These are phyloP conservation scores for Halcyon leucocephala DNA, from an alignment of 2,797 vertebrate species.

Conservation along the genomic window DNA sequence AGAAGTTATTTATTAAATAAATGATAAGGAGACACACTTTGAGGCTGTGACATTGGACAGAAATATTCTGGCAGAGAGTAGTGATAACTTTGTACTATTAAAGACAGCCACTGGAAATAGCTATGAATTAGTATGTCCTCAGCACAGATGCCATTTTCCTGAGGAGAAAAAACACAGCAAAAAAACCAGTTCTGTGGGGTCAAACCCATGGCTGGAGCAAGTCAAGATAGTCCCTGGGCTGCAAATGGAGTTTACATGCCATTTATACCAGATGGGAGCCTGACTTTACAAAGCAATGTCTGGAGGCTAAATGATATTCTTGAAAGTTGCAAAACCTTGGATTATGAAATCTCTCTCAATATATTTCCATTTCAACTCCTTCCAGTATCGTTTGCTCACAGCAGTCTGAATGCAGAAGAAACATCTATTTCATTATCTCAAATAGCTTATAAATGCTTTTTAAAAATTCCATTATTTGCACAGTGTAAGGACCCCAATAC, in stretches of 20 bases:
- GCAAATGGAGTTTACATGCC: background rate
- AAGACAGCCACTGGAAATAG: background rate
- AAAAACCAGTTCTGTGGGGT: background rate
- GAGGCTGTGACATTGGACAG: fast-evolving
- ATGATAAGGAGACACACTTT: background rate
- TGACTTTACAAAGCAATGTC: constrained; percentile 35
- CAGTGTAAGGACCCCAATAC: constrained; percentile 17
- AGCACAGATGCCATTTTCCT: background rate
- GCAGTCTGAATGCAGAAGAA: constrained; percentile 33
- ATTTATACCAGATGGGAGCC: constrained; percentile 30
- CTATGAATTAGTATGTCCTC: background rate
- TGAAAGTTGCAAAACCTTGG: constrained; percentile 63
- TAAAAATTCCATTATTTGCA: constrained; percentile 70
- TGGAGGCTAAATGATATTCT: constrained; percentile 48
- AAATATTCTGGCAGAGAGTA: background rate
- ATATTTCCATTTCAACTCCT: constrained; percentile 65
- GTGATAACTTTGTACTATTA: background rate
- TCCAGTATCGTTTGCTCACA: constrained; percentile 50
- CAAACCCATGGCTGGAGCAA: background rate
- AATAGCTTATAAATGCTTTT: constrained; percentile 66
- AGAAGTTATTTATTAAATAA: background rate
- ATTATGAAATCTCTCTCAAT: constrained; percentile 70
- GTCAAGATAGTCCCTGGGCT: background rate
- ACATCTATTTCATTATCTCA: constrained; percentile 80
- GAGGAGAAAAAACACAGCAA: background rate